These are phyloP conservation scores for Lacerta bilineata DNA, from an alignment of 2,797 vertebrate genomes.

Conservation along the genomic window DNA sequence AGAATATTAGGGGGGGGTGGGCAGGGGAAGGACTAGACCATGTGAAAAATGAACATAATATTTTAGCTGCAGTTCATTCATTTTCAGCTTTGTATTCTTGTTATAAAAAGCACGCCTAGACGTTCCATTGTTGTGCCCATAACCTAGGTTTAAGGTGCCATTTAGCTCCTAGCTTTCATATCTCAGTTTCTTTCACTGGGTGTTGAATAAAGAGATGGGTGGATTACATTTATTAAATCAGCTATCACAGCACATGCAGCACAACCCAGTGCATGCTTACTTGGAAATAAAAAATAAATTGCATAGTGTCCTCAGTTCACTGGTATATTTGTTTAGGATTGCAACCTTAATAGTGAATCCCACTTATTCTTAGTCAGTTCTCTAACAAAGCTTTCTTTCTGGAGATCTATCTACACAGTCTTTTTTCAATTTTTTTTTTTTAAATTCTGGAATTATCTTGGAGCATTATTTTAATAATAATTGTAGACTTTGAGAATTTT, in stretches of 20 bases:
- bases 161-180: too few species aligned
- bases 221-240: not conserved
- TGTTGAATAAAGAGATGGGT: not conserved
- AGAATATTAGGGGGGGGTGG: too few species aligned
- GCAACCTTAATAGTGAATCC: not conserved
- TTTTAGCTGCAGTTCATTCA: too few species aligned
- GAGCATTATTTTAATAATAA: not conserved
- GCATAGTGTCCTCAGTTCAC: not conserved
- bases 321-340: not conserved
- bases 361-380: not conserved
- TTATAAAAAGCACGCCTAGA: too few species aligned
- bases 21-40: too few species aligned
- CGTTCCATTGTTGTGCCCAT: too few species aligned
- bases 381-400: not conserved
- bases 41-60: too few species aligned
- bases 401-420: not conserved
- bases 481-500: not conserved
- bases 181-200: too few species aligned
- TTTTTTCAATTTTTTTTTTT: not conserved
- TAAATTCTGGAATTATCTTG: conserved; percentile 5
- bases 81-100: too few species aligned
- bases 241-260: conserved; percentile 9
- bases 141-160: too few species aligned
- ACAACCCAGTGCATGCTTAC: not conserved
- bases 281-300: not conserved